These are phyloP conservation scores for Entomobrya multifasciata DNA, from an alignment of 2,888 invertebrate genomes.

Conservation along the genomic window DNA sequence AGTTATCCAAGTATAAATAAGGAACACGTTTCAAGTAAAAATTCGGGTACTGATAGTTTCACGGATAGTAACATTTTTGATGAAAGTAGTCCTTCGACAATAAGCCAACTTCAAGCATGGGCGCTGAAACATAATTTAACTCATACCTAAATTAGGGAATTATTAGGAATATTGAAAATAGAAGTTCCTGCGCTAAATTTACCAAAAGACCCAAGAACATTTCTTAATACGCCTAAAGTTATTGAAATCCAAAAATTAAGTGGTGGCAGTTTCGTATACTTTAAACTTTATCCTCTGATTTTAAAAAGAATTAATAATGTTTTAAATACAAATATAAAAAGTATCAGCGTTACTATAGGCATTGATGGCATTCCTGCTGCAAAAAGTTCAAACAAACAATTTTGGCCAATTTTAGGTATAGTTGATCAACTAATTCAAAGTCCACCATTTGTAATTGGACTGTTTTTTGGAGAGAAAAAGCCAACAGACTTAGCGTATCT, in stretches of 20 bases:
- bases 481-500: conserved; percentile 8
- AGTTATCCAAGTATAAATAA: neutral
- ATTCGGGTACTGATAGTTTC: neutral
- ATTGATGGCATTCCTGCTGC: conserved; percentile 47
- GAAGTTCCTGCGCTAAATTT: neutral
- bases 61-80: neutral
- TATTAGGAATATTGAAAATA: neutral
- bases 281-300: neutral
- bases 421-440: conserved; percentile 27
- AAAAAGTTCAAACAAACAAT: conserved; percentile 46
- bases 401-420: conserved; percentile 60
- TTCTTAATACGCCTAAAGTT: neutral
- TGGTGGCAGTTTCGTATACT: neutral
- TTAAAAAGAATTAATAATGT: neutral
- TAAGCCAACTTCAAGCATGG: too few species aligned
- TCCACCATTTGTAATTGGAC: conserved; percentile 45
- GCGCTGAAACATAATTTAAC: neutral
- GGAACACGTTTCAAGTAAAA: neutral
- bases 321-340: neutral
- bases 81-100: too few species aligned
- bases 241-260: neutral
- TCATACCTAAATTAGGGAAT: neutral
- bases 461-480: conserved; percentile 35
- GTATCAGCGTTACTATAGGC: neutral
- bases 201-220: conserved; percentile 23